Percentiles rank a stretch among this genome's conserved stretches.
phyloP scores from a whole-genome alignment of 2,797 vertebrate genomes.

The Carduelis carduelis region DNA sequence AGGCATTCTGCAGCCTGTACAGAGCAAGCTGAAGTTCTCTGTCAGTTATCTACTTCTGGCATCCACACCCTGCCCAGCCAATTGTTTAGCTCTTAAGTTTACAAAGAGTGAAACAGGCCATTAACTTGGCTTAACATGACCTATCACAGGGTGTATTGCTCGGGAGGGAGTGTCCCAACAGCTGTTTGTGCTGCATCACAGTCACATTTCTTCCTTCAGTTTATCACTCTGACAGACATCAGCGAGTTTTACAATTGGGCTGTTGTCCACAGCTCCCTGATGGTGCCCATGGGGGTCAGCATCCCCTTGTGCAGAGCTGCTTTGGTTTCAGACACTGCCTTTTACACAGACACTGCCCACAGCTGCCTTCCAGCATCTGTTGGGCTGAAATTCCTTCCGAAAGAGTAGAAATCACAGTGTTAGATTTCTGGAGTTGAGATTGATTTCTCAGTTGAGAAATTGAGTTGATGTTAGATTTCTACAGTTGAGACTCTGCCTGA shows the following conservation, averaged over 20 bases:
- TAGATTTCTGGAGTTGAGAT: neutral
- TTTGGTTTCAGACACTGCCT: neutral
- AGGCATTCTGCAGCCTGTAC: neutral
- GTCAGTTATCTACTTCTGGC: neutral
- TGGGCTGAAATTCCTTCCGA: neutral
- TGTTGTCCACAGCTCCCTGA: neutral
- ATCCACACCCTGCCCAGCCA: neutral
- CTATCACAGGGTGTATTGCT: fast-evolving
- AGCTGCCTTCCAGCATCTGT: neutral
- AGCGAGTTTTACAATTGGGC: neutral
- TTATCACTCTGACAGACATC: neutral
- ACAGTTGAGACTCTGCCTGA: neutral
- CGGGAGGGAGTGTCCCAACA: neutral
- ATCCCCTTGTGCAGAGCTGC: neutral
- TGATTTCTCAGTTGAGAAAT: too few species aligned
- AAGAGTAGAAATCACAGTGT: neutral
- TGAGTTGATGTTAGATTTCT: too few species aligned
- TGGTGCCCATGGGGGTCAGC: neutral
- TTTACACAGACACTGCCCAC: neutral
- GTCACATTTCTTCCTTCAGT: neutral
- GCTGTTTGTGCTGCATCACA: neutral
- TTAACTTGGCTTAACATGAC: neutral
- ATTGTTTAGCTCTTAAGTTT: neutral
- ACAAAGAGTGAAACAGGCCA: neutral
- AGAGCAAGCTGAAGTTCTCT: neutral